Conservation (phyloP, 2,113 vertebrate species). For the Centropus bengalensis region DNA sequence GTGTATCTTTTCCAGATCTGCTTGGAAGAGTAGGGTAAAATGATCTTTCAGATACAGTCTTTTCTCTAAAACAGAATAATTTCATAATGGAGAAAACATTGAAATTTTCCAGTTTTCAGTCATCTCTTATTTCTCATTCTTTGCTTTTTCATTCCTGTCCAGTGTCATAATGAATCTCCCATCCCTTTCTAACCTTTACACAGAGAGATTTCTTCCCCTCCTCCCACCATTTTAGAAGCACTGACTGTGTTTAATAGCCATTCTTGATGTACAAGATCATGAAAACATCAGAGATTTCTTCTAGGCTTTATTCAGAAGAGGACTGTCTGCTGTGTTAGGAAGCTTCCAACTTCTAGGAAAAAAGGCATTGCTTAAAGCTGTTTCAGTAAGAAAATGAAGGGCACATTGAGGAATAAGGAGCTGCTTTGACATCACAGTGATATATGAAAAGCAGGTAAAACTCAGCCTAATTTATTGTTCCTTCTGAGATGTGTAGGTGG, state of each 20-base stretch:
- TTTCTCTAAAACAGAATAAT: not conserved
- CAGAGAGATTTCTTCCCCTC: not conserved
- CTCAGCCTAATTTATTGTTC: conserved; percentile 30
- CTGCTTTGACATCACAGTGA: conserved; percentile 27
- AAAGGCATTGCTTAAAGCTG: not conserved
- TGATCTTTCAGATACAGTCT: not conserved
- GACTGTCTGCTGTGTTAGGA: not conserved
- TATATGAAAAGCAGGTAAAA: conserved; percentile 26
- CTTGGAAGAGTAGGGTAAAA: not conserved
- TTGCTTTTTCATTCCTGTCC: not conserved
- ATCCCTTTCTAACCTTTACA: not conserved
- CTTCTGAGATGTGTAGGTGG: conserved; percentile 29
- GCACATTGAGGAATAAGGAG: conserved; percentile 47
- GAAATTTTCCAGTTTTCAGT: not conserved
- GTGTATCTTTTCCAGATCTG: not conserved
- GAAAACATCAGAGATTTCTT: not conserved
- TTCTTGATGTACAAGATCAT: not conserved
- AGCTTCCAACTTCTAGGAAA: not conserved
- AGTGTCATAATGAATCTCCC: not conserved
- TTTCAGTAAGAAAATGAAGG: conserved; percentile 25
- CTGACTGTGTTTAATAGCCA: not conserved
- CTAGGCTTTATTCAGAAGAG: not conserved
- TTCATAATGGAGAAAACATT: not conserved
- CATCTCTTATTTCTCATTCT: not conserved
- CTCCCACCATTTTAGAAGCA: not conserved